These are phyloP conservation scores for Rotaria sp. DNA, from an alignment of 2,888 invertebrate species.

Conservation along the genomic window DNA sequence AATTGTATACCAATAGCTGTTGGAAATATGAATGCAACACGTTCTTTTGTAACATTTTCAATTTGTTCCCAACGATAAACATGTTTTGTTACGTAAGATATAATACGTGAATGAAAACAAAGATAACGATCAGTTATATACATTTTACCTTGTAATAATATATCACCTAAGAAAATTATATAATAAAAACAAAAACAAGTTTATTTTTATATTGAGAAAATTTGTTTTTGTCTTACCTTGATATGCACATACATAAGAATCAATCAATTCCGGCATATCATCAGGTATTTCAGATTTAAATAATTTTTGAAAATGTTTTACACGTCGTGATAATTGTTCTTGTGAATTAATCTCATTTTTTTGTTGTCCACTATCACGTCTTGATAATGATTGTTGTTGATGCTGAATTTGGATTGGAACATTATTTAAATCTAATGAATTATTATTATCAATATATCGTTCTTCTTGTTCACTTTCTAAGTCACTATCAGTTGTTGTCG, in stretches of 20 bases:
- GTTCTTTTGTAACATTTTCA: neutral
- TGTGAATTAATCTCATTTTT: neutral
- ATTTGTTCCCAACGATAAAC: constrained; percentile 30
- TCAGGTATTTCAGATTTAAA: neutral
- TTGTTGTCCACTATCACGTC: neutral
- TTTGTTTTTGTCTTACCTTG: neutral
- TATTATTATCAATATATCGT: neutral
- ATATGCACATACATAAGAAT: constrained; percentile 15
- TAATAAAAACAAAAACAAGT: no score
- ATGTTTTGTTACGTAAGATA: constrained; percentile 23
- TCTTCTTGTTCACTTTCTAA: neutral
- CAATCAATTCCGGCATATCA: constrained; percentile 16
- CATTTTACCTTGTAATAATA: constrained; percentile 27
- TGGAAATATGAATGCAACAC: constrained; percentile 21
- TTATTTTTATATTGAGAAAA: neutral
- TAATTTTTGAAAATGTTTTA: constrained; percentile 26
- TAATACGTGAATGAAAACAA: constrained; percentile 11
- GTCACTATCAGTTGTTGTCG: neutral
- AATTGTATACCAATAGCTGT: constrained; percentile 11
- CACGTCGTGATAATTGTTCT: neutral
- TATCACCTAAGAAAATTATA: neutral
- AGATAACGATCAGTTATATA: constrained; percentile 25
- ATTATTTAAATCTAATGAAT: neutral
- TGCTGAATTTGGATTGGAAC: neutral
- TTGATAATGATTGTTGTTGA: neutral